Evolutionary conservation across 2,797 vertebrate genomes (phyloP).

Genomic region (Australoheros facetus): DNA sequence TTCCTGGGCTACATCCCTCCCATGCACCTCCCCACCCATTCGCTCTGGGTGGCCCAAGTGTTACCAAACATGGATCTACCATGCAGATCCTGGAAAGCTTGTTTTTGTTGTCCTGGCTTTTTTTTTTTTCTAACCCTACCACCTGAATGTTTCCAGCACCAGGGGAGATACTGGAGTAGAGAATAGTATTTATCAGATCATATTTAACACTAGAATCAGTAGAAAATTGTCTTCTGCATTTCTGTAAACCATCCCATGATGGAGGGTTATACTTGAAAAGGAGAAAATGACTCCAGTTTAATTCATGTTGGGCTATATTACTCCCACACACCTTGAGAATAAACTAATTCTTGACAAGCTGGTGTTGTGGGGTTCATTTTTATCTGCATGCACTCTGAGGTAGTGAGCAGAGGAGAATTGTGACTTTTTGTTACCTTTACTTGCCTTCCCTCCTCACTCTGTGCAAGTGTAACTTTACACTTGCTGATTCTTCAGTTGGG

Average conservation of each 20-base stretch:
- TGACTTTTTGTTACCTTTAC: constrained; percentile 16
- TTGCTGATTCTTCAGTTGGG: constrained; percentile 14
- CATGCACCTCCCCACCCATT: background rate
- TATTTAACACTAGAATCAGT: constrained; percentile 8
- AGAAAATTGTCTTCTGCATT: constrained; percentile 25
- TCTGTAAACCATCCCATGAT: constrained; percentile 33
- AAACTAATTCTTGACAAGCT: constrained; percentile 37
- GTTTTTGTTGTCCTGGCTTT: constrained; percentile 27
- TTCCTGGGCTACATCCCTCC: constrained; percentile 8
- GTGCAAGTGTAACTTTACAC: constrained; percentile 20
- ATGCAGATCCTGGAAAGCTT: constrained; percentile 17
- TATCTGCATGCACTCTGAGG: background rate
- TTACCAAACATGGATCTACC: constrained; percentile 30
- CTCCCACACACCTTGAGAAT: constrained; percentile 28
- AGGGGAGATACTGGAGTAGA: background rate
- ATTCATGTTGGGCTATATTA: constrained; percentile 9
- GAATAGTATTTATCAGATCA: constrained; percentile 18
- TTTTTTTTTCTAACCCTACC: background rate
- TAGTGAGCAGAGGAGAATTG: constrained; percentile 1
- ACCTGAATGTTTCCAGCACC: constrained; percentile 21
- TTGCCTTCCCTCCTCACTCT: constrained; percentile 13
- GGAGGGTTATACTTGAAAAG: constrained; percentile 28
- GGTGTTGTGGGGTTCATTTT: constrained; percentile 28
- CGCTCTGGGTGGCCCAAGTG: constrained; percentile 53
- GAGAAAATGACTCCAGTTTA: constrained; percentile 38